Conservation (phyloP, 2,888 invertebrate genomes). For the Miltochrista miniata region DNA sequence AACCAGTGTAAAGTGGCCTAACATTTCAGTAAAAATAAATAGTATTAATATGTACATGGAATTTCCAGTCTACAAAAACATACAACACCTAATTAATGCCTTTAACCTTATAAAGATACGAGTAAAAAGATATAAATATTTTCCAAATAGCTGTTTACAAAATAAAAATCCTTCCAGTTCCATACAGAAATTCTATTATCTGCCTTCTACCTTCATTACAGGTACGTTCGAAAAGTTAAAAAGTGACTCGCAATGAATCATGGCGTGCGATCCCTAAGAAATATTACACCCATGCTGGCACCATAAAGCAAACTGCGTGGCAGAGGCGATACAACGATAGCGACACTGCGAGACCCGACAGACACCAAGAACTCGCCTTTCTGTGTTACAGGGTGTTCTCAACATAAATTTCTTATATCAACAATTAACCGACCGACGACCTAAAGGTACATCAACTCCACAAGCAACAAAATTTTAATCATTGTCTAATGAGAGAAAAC, state of each 20-base stretch:
- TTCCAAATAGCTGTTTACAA: not conserved
- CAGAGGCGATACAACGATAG: conserved; percentile 82
- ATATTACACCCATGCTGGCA: conserved; percentile 81
- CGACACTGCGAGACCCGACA: conserved; percentile 78
- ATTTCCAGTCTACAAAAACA: too few species aligned
- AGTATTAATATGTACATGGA: too few species aligned
- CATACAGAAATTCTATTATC: conserved; percentile 68
- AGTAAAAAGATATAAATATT: not conserved
- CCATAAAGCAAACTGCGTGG: conserved; percentile 83
- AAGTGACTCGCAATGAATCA: conserved; percentile 79
- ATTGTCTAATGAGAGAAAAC: conserved; percentile 29
- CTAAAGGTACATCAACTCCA: conserved; percentile 1
- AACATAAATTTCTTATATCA: conserved; percentile 21
- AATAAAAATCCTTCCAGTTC: conserved; percentile 26
- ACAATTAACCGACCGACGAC: conserved; percentile 6
- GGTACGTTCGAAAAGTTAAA: conserved; percentile 76
- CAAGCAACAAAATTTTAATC: conserved; percentile 2
- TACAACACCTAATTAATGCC: too few species aligned
- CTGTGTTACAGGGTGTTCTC: conserved; percentile 61
- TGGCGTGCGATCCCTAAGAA: conserved; percentile 82
- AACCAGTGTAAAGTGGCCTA: too few species aligned
- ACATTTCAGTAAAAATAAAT: too few species aligned
- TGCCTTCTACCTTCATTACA: conserved; percentile 72
- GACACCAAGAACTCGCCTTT: conserved; percentile 76
- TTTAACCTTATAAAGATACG: too few species aligned